Evolutionary conservation across 2,888 invertebrate species (phyloP), one percentile per base, ranked within the genome.

Genomic region (Malacosoma neustria): DNA sequence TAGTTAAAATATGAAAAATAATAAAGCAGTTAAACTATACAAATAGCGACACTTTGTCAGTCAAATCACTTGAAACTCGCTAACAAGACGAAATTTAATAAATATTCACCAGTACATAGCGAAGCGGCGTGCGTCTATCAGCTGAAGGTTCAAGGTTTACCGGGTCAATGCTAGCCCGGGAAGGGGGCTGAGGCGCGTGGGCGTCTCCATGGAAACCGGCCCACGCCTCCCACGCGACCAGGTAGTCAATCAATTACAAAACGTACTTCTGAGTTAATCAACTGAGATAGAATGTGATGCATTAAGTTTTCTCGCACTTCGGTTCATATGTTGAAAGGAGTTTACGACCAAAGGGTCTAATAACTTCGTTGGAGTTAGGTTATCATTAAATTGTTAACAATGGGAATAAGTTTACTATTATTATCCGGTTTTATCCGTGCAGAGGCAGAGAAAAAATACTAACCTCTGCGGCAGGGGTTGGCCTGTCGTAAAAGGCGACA

Each of bases 181-280:
- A 41, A 30, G 39, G 32, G 43, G 41, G 32, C 35, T 46, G 53
- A 45, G 44, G 38, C 48, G 74, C 75, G 81, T 79, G 62, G 81
- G 80, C 67, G 81, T 77, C 61, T 34, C 68, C 74, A 80, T 82
- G 69, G 66, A 62, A 72, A 80, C 79, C 64, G 48, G 62, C 76
- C 77, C 63, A 73, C 77, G 72, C 73, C 75, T 49, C 77, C 82
- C 66, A 66, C 71, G 57, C 50, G 38, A 51, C 51, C 69, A 75
- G 77, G 77, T 76, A 77, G 61, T 79, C 76, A 74, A 79, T 80
- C 77, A 81, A 81, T 81, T 75, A 69, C 61, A 61, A 58, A 59
- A 57, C 61, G 65, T 60, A 61, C 66, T 63, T 61, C 62, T 62
- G 43, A 38, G 38, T 37, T 41, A 42, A 36, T 39, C 39, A 45